phyloP scores from a whole-genome alignment of 2,113 vertebrate genomes.

The Trogon surrucura region DNA sequence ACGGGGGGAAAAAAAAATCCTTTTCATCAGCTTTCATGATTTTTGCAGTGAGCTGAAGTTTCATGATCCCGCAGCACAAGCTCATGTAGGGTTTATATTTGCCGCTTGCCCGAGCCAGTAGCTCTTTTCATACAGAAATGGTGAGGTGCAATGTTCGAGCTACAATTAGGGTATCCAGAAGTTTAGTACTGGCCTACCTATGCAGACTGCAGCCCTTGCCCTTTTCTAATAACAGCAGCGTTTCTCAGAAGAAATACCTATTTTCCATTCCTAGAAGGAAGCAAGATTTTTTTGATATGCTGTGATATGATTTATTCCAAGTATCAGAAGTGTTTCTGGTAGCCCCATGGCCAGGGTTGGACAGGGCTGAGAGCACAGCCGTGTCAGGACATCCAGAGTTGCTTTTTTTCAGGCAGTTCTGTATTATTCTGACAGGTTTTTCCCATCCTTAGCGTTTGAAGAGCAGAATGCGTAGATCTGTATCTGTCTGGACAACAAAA shows the following conservation, averaged over 20 bases:
- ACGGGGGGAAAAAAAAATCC: rapidly evolving
- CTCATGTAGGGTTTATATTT: not conserved
- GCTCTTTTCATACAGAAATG: not conserved
- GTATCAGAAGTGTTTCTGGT: not conserved
- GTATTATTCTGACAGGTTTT: not conserved
- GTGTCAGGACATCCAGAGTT: no score
- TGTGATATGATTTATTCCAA: not conserved
- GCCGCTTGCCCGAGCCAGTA: not conserved
- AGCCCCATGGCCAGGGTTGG: not conserved
- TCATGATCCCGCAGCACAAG: not conserved
- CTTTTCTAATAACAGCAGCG: not conserved
- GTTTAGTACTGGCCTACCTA: not conserved
- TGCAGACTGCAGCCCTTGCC: not conserved
- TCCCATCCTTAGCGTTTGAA: not conserved
- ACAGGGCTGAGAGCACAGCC: not conserved
- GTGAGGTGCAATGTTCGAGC: rapidly evolving
- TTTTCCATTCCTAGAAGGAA: not conserved
- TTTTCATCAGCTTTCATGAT: not conserved
- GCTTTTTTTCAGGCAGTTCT: not conserved
- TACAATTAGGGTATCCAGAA: not conserved
- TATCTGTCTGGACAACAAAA: not conserved
- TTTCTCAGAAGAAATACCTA: not conserved
- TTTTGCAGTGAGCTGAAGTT: not conserved
- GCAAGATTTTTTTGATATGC: not conserved
- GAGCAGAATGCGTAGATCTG: not conserved